These are phyloP conservation scores for Scomber scombrus DNA, from an alignment of 2,113 vertebrate genomes.

Conservation along the genomic window DNA sequence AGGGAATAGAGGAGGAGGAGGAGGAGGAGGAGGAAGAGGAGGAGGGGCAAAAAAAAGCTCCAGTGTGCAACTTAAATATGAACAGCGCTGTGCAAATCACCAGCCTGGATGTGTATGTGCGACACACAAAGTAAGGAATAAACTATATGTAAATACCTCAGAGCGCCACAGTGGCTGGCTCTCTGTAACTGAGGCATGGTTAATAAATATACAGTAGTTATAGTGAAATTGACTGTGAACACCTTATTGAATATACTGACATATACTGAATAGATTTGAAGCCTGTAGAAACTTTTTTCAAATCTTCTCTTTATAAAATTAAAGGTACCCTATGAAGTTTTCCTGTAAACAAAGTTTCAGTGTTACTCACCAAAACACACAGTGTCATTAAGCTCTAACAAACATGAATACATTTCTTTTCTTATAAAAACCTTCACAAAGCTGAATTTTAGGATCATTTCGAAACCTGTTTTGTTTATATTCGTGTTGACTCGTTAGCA, in stretches of 20 bases:
- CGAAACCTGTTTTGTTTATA: no score
- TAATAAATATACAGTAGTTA: background rate
- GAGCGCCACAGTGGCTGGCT: background rate
- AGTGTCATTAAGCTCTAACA: background rate
- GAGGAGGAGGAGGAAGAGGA: slow-evolving; percentile 1
- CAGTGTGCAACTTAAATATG: slow-evolving; percentile 51
- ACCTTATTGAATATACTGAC: background rate
- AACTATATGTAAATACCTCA: slow-evolving; percentile 4
- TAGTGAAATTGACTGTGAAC: no score
- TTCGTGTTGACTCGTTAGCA: background rate
- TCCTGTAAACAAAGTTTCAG: background rate
- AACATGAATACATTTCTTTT: background rate
- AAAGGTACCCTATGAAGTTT: background rate
- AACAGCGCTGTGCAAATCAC: slow-evolving; percentile 42
- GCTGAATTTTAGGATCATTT: no score
- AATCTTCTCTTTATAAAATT: background rate
- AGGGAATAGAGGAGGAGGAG: slow-evolving; percentile 43
- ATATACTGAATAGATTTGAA: background rate
- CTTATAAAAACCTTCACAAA: background rate
- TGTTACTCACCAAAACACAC: background rate
- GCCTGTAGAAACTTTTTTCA: background rate
- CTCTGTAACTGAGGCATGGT: background rate
- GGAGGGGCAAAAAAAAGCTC: slow-evolving; percentile 8
- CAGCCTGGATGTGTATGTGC: slow-evolving; percentile 32
- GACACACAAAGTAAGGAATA: slow-evolving; percentile 21